Percentiles rank a stretch among this genome's conserved stretches.
phyloP scores from a whole-genome alignment of 2,113 vertebrate species.

The Cryptomyrus ogoouensis region DNA sequence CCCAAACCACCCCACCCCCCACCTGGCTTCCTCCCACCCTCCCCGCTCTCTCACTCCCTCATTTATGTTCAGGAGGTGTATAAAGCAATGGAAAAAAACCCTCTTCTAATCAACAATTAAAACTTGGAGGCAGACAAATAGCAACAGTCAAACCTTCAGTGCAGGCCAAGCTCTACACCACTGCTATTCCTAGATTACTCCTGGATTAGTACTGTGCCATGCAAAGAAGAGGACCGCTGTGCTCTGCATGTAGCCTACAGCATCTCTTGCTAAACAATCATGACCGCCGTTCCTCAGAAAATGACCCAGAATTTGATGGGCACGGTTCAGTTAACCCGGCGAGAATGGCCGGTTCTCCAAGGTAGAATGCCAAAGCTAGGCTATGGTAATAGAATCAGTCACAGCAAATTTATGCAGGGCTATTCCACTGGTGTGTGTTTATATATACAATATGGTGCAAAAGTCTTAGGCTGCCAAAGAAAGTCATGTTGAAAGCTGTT shows the following conservation, averaged over 20 bases:
- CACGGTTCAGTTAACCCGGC: neutral
- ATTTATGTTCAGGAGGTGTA: slow-evolving; percentile 8
- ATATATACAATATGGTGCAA: neutral
- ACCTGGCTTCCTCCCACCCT: neutral
- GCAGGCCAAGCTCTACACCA: neutral
- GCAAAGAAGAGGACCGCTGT: neutral
- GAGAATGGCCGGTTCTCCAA: neutral
- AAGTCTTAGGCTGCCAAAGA: neutral
- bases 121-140: neutral
- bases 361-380: neutral
- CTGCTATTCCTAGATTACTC: neutral
- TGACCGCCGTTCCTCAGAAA: neutral
- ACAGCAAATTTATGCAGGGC: neutral
- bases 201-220: neutral
- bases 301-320: neutral
- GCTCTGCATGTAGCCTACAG: neutral
- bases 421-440: neutral
- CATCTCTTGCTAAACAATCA: neutral
- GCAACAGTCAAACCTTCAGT: neutral
- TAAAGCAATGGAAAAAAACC: neutral
- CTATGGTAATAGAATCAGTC: neutral
- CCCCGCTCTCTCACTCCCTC: neutral
- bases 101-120: slow-evolving; percentile 11
- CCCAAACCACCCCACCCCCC: neutral
- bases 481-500: neutral